Evolutionary conservation across 2,113 vertebrate species (phyloP).

Genomic region (Lophochroa leadbeateri): DNA sequence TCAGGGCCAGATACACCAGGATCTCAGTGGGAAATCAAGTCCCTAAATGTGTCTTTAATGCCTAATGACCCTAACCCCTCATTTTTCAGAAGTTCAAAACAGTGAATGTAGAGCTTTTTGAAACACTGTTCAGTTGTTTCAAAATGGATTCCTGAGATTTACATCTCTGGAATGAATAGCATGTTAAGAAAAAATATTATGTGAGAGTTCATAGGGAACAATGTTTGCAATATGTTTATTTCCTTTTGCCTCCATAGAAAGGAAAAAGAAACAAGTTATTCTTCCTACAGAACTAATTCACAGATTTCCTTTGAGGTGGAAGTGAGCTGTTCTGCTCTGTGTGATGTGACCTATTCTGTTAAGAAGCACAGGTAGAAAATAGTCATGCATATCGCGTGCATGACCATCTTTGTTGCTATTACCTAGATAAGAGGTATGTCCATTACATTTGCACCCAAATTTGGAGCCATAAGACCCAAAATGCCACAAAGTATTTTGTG

Average conservation of each 20-base stretch:
- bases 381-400: neutral
- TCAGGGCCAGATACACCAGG: neutral
- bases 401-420: neutral
- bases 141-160: neutral
- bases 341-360: neutral
- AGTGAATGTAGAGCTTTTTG: neutral
- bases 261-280: neutral
- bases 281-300: neutral
- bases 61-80: neutral
- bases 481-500: neutral
- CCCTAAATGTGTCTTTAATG: neutral
- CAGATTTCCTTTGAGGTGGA: neutral
- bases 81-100: neutral
- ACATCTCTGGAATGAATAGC: neutral
- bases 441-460: neutral
- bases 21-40: neutral
- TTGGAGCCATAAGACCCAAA: neutral
- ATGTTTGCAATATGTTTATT: neutral
- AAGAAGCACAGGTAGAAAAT: neutral
- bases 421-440: neutral
- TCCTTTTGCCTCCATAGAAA: neutral
- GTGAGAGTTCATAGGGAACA: neutral
- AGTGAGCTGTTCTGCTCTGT: neutral
- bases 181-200: neutral
- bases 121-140: neutral